Conservation (phyloP, 2,113 vertebrate genomes). For the Equus przewalskii region DNA sequence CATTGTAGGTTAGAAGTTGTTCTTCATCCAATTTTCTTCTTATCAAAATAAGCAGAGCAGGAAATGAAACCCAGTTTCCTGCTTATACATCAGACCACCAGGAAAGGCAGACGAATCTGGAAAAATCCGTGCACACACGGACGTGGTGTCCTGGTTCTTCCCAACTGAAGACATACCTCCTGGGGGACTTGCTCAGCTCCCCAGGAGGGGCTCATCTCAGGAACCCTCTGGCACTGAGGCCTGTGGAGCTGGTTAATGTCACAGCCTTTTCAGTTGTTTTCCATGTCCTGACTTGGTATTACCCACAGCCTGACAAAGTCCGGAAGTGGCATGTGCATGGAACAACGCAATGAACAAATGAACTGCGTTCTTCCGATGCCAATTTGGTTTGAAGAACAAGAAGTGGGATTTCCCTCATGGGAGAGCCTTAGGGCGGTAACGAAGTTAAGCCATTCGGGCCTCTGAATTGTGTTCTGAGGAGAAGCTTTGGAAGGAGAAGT, state of each 20-base stretch:
- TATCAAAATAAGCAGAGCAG: slow-evolving; percentile 72
- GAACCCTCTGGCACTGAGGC: not conserved
- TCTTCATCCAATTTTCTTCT: slow-evolving; percentile 64
- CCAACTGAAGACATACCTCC: not conserved
- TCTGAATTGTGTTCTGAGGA: not conserved
- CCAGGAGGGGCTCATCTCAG: not conserved
- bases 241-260: not conserved
- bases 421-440: not conserved
- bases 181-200: not conserved
- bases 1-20: not conserved
- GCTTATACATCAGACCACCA: slow-evolving; percentile 59
- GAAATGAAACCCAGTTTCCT: slow-evolving; percentile 67
- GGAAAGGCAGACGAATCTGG: slow-evolving; percentile 58
- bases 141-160: not conserved
- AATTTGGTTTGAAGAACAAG: slow-evolving; percentile 2
- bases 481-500: not conserved
- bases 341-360: not conserved
- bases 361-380: not conserved
- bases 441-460: not conserved
- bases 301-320: not conserved
- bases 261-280: not conserved
- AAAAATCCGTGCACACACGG: not conserved
- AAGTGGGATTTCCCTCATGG: not conserved
- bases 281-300: not conserved
- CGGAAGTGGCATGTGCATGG: not conserved